Evolutionary conservation across 2,888 invertebrate species (phyloP), one percentile per base, ranked within the genome.

Genomic region (Lordiphosa fenestrarum): DNA sequence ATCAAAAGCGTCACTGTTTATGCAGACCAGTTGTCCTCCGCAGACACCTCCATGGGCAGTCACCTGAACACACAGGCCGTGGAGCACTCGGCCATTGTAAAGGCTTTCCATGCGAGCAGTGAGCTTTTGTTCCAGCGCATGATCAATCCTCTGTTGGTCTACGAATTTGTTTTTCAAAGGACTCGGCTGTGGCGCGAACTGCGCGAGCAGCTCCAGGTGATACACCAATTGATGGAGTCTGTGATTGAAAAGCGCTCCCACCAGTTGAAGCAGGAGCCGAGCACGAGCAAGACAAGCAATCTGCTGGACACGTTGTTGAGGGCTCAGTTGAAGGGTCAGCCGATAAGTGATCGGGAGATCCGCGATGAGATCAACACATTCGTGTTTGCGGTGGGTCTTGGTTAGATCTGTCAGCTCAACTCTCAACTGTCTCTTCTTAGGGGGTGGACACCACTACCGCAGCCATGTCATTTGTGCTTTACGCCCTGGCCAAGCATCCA

Each of bases 41-140:
- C 90, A 94, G 95, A 96, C 88, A 94, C 95, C 6, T 94, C 95
- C 5, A 96, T 96, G 96, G 96, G 95, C 94, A 95, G 88, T 87
- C 89, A 58, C 12, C 37, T 87, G 40, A 53, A 76, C 5, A 67
- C 76, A 3, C 87, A 87, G 51, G 54, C 55, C 3, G 55, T 54
- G 30, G 46, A 90, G 9, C 90, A 93, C 55, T 93, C 93, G 0
- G 91, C 92, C 66, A 95, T 95, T 84, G 93, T 94, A 0, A 89
- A 91, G 67, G 93, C 94, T 6, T 93, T 95, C 53, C 92, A 93
- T 87, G 91, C 87, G 15, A 72, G 78, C 36, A 86, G 83, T 23
- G 73, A 83, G 48, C 61, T 88, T 7, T 72, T 89, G 0, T 89
- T 88, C 33, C 71, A 86, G 51, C 78, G 88, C 37, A 89, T 89